Base-by-base conservation (phyloP, 2,113 vertebrate genomes). In the Capreolus pygargus region DNA sequence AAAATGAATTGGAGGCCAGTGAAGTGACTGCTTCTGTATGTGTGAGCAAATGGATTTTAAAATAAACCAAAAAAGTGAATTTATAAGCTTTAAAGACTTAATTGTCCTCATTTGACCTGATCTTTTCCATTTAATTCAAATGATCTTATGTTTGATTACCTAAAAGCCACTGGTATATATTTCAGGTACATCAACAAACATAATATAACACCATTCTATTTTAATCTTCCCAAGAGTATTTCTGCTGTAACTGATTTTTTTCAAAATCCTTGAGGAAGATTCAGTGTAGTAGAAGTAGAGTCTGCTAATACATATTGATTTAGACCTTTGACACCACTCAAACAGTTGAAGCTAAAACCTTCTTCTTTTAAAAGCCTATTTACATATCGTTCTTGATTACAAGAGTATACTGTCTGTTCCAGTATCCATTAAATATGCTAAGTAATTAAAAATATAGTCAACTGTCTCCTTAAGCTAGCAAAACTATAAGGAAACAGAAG, bases 281-380 rank as follows among this genome's bases (percentile, higher is more conserved):
- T 84, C 97, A 96, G 67, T 78, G 19, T 78, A 54, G 25, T 28
- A 47, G 79, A 92, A 92, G 81, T 85, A 91, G 1, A 89, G 50
- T 58, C 92, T 50, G 36, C 57, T 86, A 96, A 97, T 86, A 52
- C 28, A 78, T 83, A 97, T 96, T 96, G 96, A 97, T 96, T 89
- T 92, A 60, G 64, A 94, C 91, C 86, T 93, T 96, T 95, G 79
- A 96, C 39, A 96, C 28, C 50, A 95, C 82, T 98, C 21, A 92
- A 5, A 95, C 23, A 88, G 36, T 87, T 94, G 76, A 92, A 85
- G 5, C 45, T 93, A 89, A 96, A 91, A 57, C 45, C 54, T 97
- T 86, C 39, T 92, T 91, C 86, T 94, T 93, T 93, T 92, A 93
- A 96, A 97, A 95, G 89, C 16, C 95, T 91, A 91, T 96, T 95